Conservation (phyloP, 1,140 invertebrate species). For the Marisa cornuarietis region DNA sequence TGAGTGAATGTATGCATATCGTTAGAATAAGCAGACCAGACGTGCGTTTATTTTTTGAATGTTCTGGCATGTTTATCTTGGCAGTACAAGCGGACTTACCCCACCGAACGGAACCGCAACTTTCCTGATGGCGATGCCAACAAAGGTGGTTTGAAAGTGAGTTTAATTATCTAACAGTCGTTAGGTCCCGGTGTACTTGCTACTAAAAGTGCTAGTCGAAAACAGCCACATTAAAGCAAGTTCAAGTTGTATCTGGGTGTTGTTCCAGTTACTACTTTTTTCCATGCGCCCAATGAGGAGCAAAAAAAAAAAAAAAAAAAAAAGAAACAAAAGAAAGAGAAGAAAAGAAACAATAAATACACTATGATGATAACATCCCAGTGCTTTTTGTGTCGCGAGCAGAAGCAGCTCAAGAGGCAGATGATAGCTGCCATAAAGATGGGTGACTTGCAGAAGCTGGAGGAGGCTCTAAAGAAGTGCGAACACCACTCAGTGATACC, state of each 20-base stretch:
- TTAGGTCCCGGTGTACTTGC: too few species aligned
- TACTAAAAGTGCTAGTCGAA: not conserved
- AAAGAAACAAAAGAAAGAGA: not conserved
- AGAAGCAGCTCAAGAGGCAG: conserved; percentile 15
- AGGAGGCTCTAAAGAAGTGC: conserved; percentile 16
- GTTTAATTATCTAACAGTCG: not conserved
- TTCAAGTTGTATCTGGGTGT: not conserved
- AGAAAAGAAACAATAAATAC: not conserved
- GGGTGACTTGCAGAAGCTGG: conserved; percentile 14
- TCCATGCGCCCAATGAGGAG: too few species aligned
- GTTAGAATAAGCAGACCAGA: not conserved
- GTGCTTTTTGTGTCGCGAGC: not conserved
- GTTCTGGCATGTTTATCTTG: not conserved
- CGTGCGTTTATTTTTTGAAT: not conserved
- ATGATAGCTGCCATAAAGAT: not conserved
- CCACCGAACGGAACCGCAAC: not conserved
- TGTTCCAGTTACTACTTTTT: not conserved
- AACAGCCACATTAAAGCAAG: not conserved
- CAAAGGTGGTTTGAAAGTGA: conserved; percentile 15
- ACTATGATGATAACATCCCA: not conserved
- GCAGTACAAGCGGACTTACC: not conserved
- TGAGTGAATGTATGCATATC: not conserved
- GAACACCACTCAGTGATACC: conserved; percentile 19
- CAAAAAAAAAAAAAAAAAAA: not conserved
- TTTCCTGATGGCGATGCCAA: conserved; percentile 17